Base-by-base conservation (phyloP, 1,140 invertebrate species). In the Chironomus striatipennis region DNA sequence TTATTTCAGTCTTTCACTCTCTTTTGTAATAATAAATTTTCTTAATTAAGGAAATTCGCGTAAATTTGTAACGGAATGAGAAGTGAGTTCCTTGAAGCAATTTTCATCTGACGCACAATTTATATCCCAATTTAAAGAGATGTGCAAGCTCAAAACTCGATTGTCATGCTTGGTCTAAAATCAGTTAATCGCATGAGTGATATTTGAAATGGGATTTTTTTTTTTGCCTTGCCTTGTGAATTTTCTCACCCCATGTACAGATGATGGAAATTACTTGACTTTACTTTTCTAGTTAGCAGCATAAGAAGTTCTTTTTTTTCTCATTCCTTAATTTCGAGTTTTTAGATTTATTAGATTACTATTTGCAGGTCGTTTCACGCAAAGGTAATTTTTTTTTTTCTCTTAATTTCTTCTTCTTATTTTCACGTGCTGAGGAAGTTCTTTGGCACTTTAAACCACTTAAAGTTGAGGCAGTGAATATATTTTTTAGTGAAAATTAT, bases 11-110 rank as follows among this genome's bases (percentile, higher is more conserved):
- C n/a, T 34, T 34, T 34, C 24, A 34, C 24, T n/a, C n/a, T n/a
- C 24, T 70, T 70, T 20, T 18, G n/a, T 70, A 20, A 70, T 21
- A 70, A 70, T 70, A 70, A 70, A 70, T 70, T 70, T 70, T 70
- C 65, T 70, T 70, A 70, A 70, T 70, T 70, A 70, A 70, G 65
- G 18, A 21, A 21, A 70, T n/a, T 12, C 47, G 47, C 12, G 47
- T 34, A 34, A 34, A 34, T 34, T 34, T 34, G 24, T 34, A 34
- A 34, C 24, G 24, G 24, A 34, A 34, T 34, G 24, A 34, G 24
- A 34, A 34, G 24, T 34, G 24, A 34, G 24, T 34, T 34, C 24
- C 24, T 34, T 5, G 24, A 34, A 34, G 24, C 24, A 34, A 34
- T 34, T 34, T 34, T 34, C 15, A 15, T 5, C 47, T n/a, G 47